Evolutionary conservation across 2,113 vertebrate genomes (phyloP).

Genomic region (Panthera uncia): DNA sequence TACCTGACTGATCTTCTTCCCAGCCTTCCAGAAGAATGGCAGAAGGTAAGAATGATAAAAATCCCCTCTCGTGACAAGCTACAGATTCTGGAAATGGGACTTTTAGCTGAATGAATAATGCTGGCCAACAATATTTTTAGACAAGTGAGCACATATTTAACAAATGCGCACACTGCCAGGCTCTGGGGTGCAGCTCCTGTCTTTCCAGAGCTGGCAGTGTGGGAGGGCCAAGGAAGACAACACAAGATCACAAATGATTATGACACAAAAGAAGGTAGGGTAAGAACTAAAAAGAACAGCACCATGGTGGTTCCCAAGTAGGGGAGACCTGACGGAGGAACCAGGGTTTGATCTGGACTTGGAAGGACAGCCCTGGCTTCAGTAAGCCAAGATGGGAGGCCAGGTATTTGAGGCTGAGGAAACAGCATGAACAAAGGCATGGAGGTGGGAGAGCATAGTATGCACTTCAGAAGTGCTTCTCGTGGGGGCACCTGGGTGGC

Average conservation of each 20-base stretch:
- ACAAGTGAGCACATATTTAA: not conserved
- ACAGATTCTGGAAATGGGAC: not conserved
- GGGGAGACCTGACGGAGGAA: not conserved
- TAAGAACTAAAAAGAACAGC: not conserved
- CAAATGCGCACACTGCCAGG: not conserved
- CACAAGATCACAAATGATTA: not conserved
- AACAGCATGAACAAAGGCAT: not conserved
- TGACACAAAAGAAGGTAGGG: not conserved
- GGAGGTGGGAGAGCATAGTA: accelerated
- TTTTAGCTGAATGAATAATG: not conserved
- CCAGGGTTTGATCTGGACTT: not conserved
- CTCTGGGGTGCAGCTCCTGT: not conserved
- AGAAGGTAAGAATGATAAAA: not conserved
- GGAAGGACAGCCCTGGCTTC: not conserved
- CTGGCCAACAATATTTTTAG: not conserved
- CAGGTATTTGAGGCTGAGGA: not conserved
- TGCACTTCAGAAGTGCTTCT: not conserved
- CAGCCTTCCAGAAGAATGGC: not conserved
- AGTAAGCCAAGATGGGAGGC: not conserved
- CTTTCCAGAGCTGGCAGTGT: not conserved
- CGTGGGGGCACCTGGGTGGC: too few relatives aligned
- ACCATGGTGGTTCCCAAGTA: not conserved
- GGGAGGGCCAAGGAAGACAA: not conserved
- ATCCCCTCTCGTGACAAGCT: not conserved
- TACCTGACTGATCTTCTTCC: not conserved